Evolutionary conservation across 23 tunicate species (phyloP).

Genomic region (Styela clava): DNA sequence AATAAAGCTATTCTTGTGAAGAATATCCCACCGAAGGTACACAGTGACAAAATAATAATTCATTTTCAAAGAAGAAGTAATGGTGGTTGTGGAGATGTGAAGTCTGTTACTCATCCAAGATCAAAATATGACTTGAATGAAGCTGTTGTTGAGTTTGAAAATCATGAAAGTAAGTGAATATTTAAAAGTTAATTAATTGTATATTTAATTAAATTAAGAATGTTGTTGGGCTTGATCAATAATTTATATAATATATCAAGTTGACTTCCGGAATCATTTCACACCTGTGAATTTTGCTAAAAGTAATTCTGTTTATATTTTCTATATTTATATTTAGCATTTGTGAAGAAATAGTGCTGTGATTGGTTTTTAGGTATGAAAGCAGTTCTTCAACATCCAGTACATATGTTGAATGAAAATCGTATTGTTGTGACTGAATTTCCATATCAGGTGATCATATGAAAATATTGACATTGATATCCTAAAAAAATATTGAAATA

Average conservation of each 20-base stretch:
- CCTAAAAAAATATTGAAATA: too few species aligned
- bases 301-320: too few species aligned
- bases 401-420: background rate
- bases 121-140: background rate
- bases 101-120: background rate
- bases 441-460: background rate
- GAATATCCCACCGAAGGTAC: background rate
- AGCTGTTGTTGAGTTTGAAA: constrained; percentile 9
- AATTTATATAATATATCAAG: too few species aligned
- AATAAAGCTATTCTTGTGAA: background rate
- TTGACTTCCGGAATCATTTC: too few species aligned
- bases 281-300: too few species aligned
- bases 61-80: background rate
- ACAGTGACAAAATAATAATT: background rate
- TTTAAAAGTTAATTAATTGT: too few species aligned
- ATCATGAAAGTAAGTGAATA: constrained; percentile 6
- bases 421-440: background rate
- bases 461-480: too few species aligned
- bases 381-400: background rate
- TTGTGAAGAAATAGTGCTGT: too few species aligned
- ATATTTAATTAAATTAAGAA: too few species aligned
- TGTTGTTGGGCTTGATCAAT: too few species aligned
- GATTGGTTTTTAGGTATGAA: background rate
- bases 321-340: too few species aligned
- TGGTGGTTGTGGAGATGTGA: constrained; percentile 19